phyloP scores from a whole-genome alignment of 2,888 invertebrate species.

The Andrena fulva region DNA sequence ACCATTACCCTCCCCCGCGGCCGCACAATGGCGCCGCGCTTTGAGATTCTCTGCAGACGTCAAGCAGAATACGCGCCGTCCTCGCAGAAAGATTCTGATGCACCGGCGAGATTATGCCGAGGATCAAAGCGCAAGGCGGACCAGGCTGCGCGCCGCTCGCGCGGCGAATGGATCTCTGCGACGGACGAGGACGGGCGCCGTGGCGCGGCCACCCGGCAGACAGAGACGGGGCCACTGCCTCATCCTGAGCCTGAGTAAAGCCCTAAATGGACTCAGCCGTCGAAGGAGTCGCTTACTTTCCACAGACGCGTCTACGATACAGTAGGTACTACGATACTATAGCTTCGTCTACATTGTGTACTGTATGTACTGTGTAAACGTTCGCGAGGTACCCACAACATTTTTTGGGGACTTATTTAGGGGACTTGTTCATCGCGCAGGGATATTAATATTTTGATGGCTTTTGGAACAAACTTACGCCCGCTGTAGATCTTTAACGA shows the following conservation, averaged over 20 bases:
- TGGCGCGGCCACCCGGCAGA: background rate
- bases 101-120: constrained; percentile 33
- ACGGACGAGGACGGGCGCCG: background rate
- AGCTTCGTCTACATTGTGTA: no score
- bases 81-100: constrained; percentile 51
- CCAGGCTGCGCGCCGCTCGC: constrained; percentile 13
- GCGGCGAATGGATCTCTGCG: constrained; percentile 31
- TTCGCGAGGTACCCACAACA: no score
- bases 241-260: constrained; percentile 52
- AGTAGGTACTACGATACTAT: no score
- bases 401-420: no score
- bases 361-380: no score
- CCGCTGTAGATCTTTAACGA: no score
- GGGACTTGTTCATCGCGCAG: no score
- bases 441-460: no score
- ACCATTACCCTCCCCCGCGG: constrained; percentile 23
- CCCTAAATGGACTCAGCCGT: constrained; percentile 68
- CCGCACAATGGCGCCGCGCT: constrained; percentile 32
- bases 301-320: constrained; percentile 22
- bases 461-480: no score
- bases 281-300: constrained; percentile 35
- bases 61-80: constrained; percentile 37
- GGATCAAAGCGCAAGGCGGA: constrained; percentile 55
- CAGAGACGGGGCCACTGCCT: constrained; percentile 40
- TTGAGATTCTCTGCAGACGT: constrained; percentile 49